These are phyloP conservation scores for Boloria selene DNA, from an alignment of 2,888 invertebrate species.

Conservation along the genomic window DNA sequence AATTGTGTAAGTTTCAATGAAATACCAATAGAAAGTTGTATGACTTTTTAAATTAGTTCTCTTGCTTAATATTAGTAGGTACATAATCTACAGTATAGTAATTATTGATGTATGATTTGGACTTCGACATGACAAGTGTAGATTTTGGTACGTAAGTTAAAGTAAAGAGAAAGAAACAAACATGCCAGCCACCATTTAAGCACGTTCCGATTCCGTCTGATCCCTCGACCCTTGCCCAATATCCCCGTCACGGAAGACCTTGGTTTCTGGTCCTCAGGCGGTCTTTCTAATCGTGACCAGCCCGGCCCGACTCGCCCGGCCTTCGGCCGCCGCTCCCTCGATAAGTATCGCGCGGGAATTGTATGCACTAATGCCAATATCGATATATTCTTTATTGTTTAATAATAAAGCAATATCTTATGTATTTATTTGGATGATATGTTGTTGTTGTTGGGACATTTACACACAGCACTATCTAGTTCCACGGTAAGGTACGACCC, in stretches of 20 bases:
- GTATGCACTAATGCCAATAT: conserved; percentile 29
- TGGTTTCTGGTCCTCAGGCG: conserved; percentile 50
- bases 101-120: too few species aligned
- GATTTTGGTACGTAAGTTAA: too few species aligned
- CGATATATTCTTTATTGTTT: conserved; percentile 18
- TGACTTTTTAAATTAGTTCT: conserved; percentile 12
- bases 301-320: conserved; percentile 49
- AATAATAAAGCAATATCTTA: not conserved
- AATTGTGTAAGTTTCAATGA: conserved; percentile 34
- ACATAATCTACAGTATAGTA: not conserved
- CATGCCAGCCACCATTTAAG: conserved; percentile 19
- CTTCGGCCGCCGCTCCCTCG: conserved; percentile 74
- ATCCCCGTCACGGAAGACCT: conserved; percentile 71
- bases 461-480: too few species aligned
- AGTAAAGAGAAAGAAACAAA: not conserved
- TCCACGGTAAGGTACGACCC: too few species aligned
- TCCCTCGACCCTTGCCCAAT: conserved; percentile 68
- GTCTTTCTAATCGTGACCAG: conserved; percentile 77
- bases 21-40: conserved; percentile 35
- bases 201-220: conserved; percentile 57
- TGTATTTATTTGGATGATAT: not conserved
- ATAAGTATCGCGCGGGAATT: conserved; percentile 57
- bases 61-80: conserved; percentile 7
- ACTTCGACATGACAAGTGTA: too few species aligned
- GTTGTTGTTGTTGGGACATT: too few species aligned